Conservation (phyloP, 1,140 invertebrate genomes). For the Drosophila sucinea region DNA sequence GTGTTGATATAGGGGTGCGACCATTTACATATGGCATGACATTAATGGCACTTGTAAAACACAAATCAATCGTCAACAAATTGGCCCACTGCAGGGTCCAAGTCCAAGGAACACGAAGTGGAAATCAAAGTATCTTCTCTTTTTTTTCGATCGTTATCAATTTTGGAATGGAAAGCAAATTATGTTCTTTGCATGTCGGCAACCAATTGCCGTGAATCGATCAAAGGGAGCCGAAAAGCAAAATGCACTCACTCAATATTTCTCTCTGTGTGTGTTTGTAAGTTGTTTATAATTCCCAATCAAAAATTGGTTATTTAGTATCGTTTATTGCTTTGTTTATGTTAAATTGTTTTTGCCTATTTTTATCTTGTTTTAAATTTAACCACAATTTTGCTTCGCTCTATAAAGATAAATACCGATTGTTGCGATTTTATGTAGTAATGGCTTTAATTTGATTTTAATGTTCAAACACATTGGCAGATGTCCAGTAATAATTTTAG, state of each 20-base stretch:
- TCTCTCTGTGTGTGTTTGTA: slow-evolving; percentile 23
- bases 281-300: slow-evolving; percentile 55
- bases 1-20: not conserved
- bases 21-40: slow-evolving; percentile 38
- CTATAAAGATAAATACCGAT: slow-evolving; percentile 32
- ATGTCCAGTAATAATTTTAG: not conserved
- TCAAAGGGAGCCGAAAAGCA: slow-evolving; percentile 50
- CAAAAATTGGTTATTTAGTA: slow-evolving; percentile 59
- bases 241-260: slow-evolving; percentile 46
- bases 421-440: slow-evolving; percentile 17
- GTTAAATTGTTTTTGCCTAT: slow-evolving; percentile 48
- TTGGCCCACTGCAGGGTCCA: slow-evolving; percentile 51
- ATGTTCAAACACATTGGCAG: not conserved
- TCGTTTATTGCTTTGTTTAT: slow-evolving; percentile 42
- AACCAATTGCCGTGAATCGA: slow-evolving; percentile 66
- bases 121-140: slow-evolving; percentile 8
- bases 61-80: slow-evolving; percentile 77
- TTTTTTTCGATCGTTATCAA: slow-evolving; percentile 66
- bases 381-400: slow-evolving; percentile 58
- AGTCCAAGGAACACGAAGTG: slow-evolving; percentile 51
- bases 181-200: slow-evolving; percentile 82
- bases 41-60: slow-evolving; percentile 77
- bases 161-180: slow-evolving; percentile 56
- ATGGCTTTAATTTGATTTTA: slow-evolving; percentile 40
- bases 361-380: slow-evolving; percentile 77